Percentiles rank a stretch among this genome's conserved stretches.
These are phyloP conservation scores for Sisyra terminalis DNA, from an alignment of 2,888 invertebrate species.

Conservation along the genomic window DNA sequence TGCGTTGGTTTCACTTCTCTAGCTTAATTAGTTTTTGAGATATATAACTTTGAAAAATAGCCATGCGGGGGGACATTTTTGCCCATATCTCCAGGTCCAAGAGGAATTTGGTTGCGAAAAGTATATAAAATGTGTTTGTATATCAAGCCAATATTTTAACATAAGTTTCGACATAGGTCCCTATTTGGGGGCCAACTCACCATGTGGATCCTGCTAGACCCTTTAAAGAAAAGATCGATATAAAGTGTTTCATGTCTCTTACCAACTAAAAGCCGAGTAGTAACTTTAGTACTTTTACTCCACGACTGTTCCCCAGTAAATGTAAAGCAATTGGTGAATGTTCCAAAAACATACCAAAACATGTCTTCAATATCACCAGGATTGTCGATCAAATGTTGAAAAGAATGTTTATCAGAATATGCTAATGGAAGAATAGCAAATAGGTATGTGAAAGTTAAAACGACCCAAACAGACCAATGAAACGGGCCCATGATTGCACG, in stretches of 20 bases:
- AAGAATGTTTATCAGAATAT: conserved; percentile 52
- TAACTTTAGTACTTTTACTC: conserved; percentile 48
- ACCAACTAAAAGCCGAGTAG: conserved; percentile 59
- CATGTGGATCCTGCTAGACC: no score
- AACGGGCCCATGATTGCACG: conserved; percentile 73
- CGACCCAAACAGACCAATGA: conserved; percentile 66
- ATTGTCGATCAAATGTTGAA: conserved; percentile 45
- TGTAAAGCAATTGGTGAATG: conserved; percentile 67
- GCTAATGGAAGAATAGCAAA: conserved; percentile 58
- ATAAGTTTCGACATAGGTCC: no score
- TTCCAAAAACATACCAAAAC: conserved; percentile 79
- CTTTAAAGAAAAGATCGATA: no score
- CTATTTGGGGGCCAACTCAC: no score
- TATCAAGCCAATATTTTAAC: no score
- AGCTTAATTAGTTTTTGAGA: conserved; percentile 5
- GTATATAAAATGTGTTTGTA: no score
- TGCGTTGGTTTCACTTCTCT: conserved; percentile 1
- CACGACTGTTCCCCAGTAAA: conserved; percentile 52
- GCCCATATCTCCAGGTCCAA: no score
- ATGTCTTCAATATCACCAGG: conserved; percentile 63
- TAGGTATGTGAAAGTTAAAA: conserved; percentile 51
- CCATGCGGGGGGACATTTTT: no score
- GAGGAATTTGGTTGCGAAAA: no score
- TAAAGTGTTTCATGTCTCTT: conserved; percentile 16
- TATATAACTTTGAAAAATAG: no score